These are phyloP conservation scores for Tamandua tetradactyla DNA, from an alignment of 2,797 vertebrate genomes.

Conservation along the genomic window DNA sequence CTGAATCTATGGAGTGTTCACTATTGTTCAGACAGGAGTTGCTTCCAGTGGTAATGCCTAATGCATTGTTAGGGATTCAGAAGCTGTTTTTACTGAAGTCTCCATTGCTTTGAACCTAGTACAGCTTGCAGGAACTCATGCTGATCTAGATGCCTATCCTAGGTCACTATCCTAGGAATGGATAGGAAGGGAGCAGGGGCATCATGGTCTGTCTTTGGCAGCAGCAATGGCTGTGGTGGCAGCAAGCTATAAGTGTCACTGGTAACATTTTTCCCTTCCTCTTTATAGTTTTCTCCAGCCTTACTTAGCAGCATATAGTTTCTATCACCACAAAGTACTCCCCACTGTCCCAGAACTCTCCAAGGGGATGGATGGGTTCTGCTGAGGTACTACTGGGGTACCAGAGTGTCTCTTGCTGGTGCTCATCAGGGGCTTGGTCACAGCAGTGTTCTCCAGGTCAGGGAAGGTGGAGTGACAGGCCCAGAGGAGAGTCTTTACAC, in stretches of 20 bases:
- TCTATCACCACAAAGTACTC: constrained; percentile 83
- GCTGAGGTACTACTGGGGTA: constrained; percentile 79
- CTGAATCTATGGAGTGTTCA: constrained; percentile 84
- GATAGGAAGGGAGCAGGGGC: constrained; percentile 69
- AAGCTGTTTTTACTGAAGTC: constrained; percentile 86
- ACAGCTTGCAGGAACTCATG: constrained; percentile 83
- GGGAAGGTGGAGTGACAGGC: constrained; percentile 97
- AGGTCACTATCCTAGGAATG: not conserved
- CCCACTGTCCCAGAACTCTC: constrained; percentile 71
- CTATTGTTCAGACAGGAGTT: constrained; percentile 86
- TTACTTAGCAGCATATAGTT: constrained; percentile 86
- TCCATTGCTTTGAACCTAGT: constrained; percentile 91
- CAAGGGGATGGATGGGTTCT: constrained; percentile 80
- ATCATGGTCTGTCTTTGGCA: constrained; percentile 90
- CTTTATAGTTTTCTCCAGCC: constrained; percentile 83
- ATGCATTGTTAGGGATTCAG: constrained; percentile 79
- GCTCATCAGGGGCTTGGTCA: constrained; percentile 82
- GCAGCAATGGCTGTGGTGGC: constrained; percentile 81
- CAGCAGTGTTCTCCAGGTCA: constrained; percentile 90
- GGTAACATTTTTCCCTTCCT: constrained; percentile 77
- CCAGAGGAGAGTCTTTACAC: constrained; percentile 91
- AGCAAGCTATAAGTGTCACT: constrained; percentile 78
- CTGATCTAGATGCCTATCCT: constrained; percentile 71
- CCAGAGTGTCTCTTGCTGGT: constrained; percentile 79
- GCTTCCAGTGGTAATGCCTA: constrained; percentile 82